Percentiles rank a stretch among this genome's conserved stretches.
These are phyloP conservation scores for Euproctis similis DNA, from an alignment of 2,888 invertebrate species.

Conservation along the genomic window DNA sequence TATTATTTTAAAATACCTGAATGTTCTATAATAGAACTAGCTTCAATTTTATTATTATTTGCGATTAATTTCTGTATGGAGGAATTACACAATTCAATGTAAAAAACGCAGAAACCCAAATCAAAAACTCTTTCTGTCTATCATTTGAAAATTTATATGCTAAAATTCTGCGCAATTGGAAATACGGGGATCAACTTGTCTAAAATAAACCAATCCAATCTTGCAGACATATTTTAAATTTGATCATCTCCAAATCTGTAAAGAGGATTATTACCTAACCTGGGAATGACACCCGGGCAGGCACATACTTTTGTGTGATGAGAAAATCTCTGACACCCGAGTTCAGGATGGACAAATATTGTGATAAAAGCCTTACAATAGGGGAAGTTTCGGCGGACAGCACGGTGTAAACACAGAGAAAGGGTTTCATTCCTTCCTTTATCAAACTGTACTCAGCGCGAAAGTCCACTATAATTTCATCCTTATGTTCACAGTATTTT, in stretches of 20 bases:
- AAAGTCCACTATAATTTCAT: no score
- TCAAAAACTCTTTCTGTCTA: no score
- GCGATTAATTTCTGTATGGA: no score
- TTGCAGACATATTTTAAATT: slow-evolving; percentile 25
- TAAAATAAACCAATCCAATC: slow-evolving; percentile 13
- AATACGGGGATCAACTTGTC: no score
- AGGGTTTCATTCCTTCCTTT: slow-evolving; percentile 27
- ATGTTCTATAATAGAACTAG: no score
- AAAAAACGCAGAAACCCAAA: no score
- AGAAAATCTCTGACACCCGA: slow-evolving; percentile 32
- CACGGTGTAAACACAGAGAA: slow-evolving; percentile 33
- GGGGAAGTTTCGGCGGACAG: slow-evolving; percentile 40
- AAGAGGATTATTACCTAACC: slow-evolving; percentile 37
- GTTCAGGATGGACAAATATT: slow-evolving; percentile 56
- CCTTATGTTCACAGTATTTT: no score
- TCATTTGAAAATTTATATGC: slow-evolving; percentile 5
- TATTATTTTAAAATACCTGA: no score
- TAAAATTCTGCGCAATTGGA: no score
- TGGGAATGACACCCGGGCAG: slow-evolving; percentile 29
- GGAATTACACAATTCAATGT: no score
- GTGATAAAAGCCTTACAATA: slow-evolving; percentile 53
- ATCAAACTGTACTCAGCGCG: no score
- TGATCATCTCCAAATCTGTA: slow-evolving; percentile 28
- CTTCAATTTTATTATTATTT: no score
- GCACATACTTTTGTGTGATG: slow-evolving; percentile 33